Evolutionary conservation across 2,113 vertebrate species (phyloP).

Genomic region (Menidia beryllina): DNA sequence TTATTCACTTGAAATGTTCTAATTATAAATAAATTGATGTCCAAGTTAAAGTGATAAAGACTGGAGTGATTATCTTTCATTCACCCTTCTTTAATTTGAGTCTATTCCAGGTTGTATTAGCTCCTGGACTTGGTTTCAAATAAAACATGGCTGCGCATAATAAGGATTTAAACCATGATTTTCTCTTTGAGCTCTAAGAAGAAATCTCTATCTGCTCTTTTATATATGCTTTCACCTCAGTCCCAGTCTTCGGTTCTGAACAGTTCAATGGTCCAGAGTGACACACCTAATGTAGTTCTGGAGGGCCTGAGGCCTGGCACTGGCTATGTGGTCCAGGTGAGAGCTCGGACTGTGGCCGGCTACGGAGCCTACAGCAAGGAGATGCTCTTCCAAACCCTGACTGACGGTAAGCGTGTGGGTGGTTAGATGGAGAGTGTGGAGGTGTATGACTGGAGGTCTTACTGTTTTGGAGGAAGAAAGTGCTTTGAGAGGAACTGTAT

Average conservation of each 20-base stretch:
- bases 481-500: conserved; percentile 24
- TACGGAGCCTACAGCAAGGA: conserved; percentile 96
- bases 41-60: neutral
- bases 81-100: too few relatives aligned
- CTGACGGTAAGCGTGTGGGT: conserved; percentile 84
- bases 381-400: conserved; percentile 98
- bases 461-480: conserved; percentile 22
- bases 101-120: too few relatives aligned
- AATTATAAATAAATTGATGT: too few relatives aligned
- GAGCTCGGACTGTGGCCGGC: conserved; percentile 93
- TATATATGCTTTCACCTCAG: conserved; percentile 68
- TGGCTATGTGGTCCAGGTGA: conserved; percentile 95
- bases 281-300: conserved; percentile 90
- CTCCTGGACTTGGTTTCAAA: too few relatives aligned
- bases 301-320: conserved; percentile 92
- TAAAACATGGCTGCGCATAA: too few relatives aligned
- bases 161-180: neutral
- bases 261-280: conserved; percentile 92
- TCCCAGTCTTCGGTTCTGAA: conserved; percentile 90
- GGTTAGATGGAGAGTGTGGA: conserved; percentile 33
- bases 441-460: conserved; percentile 26
- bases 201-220: conserved; percentile 5
- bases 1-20: too few relatives aligned
- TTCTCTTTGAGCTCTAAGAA: neutral
- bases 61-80: neutral